phyloP scores from a whole-genome alignment of 2,888 invertebrate genomes.

The Oscheius sp. region DNA sequence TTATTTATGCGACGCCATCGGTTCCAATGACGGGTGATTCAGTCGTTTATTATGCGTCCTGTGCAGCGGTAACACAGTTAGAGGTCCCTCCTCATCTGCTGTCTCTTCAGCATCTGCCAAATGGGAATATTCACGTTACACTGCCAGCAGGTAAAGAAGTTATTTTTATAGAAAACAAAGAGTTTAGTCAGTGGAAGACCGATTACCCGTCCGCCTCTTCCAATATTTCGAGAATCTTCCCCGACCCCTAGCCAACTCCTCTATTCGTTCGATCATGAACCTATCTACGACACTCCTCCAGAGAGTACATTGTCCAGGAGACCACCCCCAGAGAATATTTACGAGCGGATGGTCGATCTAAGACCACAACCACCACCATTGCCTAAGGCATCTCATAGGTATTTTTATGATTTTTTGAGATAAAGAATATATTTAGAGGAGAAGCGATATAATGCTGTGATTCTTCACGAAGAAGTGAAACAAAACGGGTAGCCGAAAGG shows the following conservation, averaged over 20 bases:
- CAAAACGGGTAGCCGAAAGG: slow-evolving; percentile 15
- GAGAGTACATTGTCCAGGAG: slow-evolving; percentile 29
- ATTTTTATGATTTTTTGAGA: neutral
- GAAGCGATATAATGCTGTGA: slow-evolving; percentile 15
- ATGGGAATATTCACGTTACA: slow-evolving; percentile 64
- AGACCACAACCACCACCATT: slow-evolving; percentile 16
- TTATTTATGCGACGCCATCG: slow-evolving; percentile 56
- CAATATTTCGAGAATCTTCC: slow-evolving; percentile 45
- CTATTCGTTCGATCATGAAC: slow-evolving; percentile 65
- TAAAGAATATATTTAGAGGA: slow-evolving; percentile 8
- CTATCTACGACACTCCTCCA: slow-evolving; percentile 63
- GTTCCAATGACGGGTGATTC: slow-evolving; percentile 47
- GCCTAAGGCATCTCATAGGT: slow-evolving; percentile 25
- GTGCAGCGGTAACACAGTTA: slow-evolving; percentile 44
- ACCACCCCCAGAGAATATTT: slow-evolving; percentile 9
- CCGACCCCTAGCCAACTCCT: slow-evolving; percentile 61
- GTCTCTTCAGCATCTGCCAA: slow-evolving; percentile 60
- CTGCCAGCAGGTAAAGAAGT: slow-evolving; percentile 50
- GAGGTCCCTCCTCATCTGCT: slow-evolving; percentile 60
- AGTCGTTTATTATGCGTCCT: slow-evolving; percentile 51
- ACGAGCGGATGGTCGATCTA: slow-evolving; percentile 21
- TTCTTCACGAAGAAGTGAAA: slow-evolving; percentile 21
- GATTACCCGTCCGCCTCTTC: slow-evolving; percentile 45
- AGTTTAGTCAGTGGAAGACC: slow-evolving; percentile 39
- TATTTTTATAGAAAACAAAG: neutral